These are phyloP conservation scores for Perca fluviatilis DNA, from an alignment of 2,113 vertebrate species.

Conservation along the genomic window DNA sequence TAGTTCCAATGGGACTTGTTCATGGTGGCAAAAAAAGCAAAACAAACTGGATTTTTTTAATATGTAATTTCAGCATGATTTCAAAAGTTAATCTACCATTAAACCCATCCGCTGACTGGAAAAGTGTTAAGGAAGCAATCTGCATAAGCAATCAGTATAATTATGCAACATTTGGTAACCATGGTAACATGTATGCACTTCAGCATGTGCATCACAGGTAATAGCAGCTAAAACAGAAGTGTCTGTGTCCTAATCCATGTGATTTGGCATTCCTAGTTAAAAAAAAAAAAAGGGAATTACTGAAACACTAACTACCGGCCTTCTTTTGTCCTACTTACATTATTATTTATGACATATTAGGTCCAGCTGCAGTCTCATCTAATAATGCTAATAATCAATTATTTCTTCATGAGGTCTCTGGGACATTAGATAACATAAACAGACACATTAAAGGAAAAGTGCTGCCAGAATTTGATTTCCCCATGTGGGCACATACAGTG, in stretches of 20 bases:
- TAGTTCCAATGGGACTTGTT: neutral
- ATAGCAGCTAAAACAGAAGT: neutral
- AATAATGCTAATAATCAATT: neutral
- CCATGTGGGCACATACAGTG: no score
- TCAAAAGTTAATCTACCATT: neutral
- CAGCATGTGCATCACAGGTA: neutral
- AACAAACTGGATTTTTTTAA: neutral
- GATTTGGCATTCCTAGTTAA: neutral
- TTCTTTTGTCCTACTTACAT: neutral
- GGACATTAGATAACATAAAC: neutral
- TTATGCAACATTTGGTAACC: constrained; percentile 16
- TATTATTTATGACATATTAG: neutral
- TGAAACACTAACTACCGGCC: neutral
- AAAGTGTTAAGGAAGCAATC: neutral
- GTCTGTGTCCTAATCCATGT: neutral
- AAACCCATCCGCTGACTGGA: neutral
- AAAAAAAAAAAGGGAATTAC: neutral
- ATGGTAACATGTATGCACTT: neutral
- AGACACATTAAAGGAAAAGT: no score
- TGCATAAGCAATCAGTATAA: neutral
- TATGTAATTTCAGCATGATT: neutral
- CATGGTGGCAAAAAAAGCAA: neutral
- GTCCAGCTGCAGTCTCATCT: neutral
- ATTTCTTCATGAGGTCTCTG: neutral
- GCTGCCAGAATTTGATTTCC: neutral